Evolutionary conservation across 2,113 vertebrate species (phyloP).

Genomic region (Passerina amoena): DNA sequence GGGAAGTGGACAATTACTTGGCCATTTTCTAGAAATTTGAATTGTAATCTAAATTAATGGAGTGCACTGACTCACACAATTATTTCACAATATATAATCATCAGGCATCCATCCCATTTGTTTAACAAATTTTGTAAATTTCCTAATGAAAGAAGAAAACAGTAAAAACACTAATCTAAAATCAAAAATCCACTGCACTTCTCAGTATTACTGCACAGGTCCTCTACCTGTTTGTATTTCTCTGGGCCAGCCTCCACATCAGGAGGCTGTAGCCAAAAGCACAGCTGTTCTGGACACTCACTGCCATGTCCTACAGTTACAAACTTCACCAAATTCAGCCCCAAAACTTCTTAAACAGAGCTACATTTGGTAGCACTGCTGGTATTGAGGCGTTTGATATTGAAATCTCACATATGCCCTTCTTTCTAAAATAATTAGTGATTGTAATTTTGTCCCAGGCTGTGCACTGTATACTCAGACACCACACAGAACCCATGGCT

Average conservation of each 20-base stretch:
- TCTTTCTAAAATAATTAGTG: neutral
- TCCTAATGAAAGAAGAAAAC: neutral
- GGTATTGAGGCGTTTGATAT: neutral
- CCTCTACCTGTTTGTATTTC: neutral
- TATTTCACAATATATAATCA: neutral
- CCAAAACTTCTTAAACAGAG: neutral
- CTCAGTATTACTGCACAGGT: neutral
- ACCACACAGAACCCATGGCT: neutral
- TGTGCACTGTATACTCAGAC: neutral
- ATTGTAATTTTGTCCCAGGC: constrained; percentile 24
- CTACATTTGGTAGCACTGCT: neutral
- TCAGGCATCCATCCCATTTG: neutral
- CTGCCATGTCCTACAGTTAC: neutral
- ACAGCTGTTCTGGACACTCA: neutral
- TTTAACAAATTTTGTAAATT: neutral
- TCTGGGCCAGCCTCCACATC: neutral
- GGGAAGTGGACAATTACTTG: neutral
- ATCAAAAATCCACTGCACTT: neutral
- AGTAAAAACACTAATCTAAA: neutral
- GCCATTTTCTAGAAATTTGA: neutral
- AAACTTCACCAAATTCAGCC: neutral
- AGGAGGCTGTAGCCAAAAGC: neutral
- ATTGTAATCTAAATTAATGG: neutral
- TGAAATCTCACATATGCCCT: constrained; percentile 44
- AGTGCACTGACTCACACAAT: neutral